phyloP scores from a whole-genome alignment of 2,797 vertebrate species.

The Pipistrellus pygmaeus region DNA sequence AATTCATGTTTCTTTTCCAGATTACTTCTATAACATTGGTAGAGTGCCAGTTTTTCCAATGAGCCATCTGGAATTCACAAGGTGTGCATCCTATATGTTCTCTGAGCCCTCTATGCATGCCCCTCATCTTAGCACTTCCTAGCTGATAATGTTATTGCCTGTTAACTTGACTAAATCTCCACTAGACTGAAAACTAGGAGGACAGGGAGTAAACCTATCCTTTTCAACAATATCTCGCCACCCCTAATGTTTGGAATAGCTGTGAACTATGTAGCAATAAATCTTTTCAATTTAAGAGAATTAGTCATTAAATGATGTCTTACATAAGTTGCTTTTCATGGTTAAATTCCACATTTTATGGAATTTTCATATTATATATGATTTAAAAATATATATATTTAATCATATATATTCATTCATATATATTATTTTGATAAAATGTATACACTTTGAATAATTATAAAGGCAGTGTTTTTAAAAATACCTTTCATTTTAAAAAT shows the following conservation, averaged over 20 bases:
- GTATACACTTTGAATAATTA: too few relatives aligned
- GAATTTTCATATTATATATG: neutral
- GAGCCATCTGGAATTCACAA: neutral
- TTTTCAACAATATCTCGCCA: neutral
- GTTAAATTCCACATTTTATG: neutral
- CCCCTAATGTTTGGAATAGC: neutral
- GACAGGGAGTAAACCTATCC: neutral
- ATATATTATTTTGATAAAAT: neutral
- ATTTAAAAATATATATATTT: neutral
- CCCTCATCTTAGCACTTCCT: neutral
- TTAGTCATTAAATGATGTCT: neutral
- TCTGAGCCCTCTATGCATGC: neutral
- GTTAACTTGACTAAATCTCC: neutral
- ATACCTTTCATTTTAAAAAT: too few relatives aligned
- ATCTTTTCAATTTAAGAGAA: neutral
- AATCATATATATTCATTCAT: neutral
- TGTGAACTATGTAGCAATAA: neutral
- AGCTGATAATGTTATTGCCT: neutral
- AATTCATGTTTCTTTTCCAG: neutral
- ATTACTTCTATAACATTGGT: neutral
- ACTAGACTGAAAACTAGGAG: neutral
- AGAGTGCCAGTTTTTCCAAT: neutral
- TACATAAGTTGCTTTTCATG: neutral
- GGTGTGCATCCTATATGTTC: fast-evolving
- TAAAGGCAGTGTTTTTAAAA: too few relatives aligned